Evolutionary conservation across 1,140 invertebrate genomes (phyloP), one percentile per base, ranked within the genome.

Genomic region (Drosophila trapezifrons): DNA sequence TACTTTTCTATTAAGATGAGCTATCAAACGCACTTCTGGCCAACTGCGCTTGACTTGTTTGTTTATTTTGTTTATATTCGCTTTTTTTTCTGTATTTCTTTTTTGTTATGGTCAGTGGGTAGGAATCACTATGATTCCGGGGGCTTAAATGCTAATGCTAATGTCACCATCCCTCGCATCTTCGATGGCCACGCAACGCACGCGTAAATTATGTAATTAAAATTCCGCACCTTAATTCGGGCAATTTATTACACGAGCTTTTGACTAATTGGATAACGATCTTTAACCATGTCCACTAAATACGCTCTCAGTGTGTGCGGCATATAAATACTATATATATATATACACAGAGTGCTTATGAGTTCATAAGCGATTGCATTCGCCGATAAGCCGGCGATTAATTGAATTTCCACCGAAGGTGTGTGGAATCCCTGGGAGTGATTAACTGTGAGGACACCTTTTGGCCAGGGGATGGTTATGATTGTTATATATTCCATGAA

Each of bases 131-230:
- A 37, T 37, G 35, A 65, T 52, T 66, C n/a, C 20, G 20, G 17
- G 35, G 45, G 15, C 35, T 54, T 54, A 37, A 58, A 49, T 32
- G 18, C 22, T 54, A 42, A 32, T 32, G 29, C 27, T 35, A 56
- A 35, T 57, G 22, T 51, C 13, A 58, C 69, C 69, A 74, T 46
- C 29, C 54, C 55, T 45, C 25, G 35, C 40, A 46, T 49, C 60
- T 45, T 42, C 70, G 40, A 59, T 62, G 18, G 43, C 54, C 63
- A 67, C 76, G 71, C 78, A 82, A 70, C 79, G 72, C 84, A 89
- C 80, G 83, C 83, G 84, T 84, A 90, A 91, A 91, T 91, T 91
- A 91, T 91, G 84, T 91, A 91, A 91, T 91, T 91, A 91, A 91
- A 90, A 91, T 91, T 91, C 89, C 89, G 76, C 89, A 91, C 89